phyloP scores from a whole-genome alignment of 2,113 vertebrate genomes.

The Mystacornis crossleyi region DNA sequence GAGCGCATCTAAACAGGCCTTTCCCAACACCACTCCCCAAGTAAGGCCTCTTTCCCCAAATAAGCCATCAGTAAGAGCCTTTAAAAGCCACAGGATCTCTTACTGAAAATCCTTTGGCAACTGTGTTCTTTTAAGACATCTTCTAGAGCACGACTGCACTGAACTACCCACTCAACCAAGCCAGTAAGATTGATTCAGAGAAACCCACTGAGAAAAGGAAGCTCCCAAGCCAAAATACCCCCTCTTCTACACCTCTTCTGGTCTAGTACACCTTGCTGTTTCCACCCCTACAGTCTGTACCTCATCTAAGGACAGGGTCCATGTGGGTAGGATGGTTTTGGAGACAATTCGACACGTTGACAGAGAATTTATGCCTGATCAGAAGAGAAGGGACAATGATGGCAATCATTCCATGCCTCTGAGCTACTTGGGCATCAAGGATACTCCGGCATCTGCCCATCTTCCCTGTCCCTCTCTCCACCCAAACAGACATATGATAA shows the following conservation, averaged over 20 bases:
- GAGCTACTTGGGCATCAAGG: not conserved
- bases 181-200: accelerated
- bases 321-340: not conserved
- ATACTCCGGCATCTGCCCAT: not conserved
- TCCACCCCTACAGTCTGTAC: not conserved
- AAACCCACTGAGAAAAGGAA: not conserved
- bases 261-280: not conserved
- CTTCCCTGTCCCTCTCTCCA: not conserved
- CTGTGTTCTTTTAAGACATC: not conserved
- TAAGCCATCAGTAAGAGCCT: not conserved
- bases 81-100: not conserved
- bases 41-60: not conserved
- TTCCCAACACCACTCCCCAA: not conserved
- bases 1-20: not conserved
- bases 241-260: not conserved
- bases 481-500: not conserved
- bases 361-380: not conserved
- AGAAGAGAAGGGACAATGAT: not conserved
- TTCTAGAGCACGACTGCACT: not conserved
- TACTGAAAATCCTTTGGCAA: not conserved
- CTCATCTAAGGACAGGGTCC: not conserved
- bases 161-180: not conserved
- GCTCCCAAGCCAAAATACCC: not conserved
- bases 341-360: not conserved
- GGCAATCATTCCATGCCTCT: not conserved